Percentiles rank a stretch among this genome's conserved stretches.
Conservation (phyloP, 2,888 invertebrate genomes). For the Stegana nigrithorax region DNA sequence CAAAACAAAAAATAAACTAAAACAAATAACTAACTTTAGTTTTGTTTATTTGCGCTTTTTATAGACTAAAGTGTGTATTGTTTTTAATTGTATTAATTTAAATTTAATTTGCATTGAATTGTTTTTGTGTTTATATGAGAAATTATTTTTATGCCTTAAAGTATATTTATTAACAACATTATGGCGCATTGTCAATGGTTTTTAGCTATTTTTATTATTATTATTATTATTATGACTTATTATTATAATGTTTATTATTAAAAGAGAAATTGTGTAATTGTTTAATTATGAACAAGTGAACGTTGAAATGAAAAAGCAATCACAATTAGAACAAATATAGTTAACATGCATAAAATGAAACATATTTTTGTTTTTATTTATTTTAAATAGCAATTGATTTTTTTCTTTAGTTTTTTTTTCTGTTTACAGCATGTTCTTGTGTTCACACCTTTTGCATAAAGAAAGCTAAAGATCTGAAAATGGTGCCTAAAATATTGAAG, state of each 20-base stretch:
- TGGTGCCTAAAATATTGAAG: too few species aligned
- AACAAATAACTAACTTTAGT: neutral
- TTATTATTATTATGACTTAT: neutral
- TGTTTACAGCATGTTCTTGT: neutral
- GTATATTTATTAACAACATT: neutral
- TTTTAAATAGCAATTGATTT: too few species aligned
- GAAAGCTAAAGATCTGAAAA: too few species aligned
- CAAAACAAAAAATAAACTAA: neutral
- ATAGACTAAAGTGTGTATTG: neutral
- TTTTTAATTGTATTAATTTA: neutral
- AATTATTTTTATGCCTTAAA: neutral
- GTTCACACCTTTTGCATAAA: neutral
- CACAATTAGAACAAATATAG: conserved; percentile 17
- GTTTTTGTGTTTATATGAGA: too few species aligned
- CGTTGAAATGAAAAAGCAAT: conserved; percentile 10
- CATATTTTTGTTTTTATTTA: too few species aligned
- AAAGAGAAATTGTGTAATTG: neutral
- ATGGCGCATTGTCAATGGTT: neutral
- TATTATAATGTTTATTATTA: neutral
- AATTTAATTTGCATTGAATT: too few species aligned
- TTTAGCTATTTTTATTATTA: neutral
- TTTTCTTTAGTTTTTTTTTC: neutral
- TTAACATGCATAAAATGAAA: neutral
- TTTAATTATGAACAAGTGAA: neutral
- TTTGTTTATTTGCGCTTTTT: neutral